phyloP scores from a whole-genome alignment of 1,140 invertebrate species.

The Acromyrmex echinatior region DNA sequence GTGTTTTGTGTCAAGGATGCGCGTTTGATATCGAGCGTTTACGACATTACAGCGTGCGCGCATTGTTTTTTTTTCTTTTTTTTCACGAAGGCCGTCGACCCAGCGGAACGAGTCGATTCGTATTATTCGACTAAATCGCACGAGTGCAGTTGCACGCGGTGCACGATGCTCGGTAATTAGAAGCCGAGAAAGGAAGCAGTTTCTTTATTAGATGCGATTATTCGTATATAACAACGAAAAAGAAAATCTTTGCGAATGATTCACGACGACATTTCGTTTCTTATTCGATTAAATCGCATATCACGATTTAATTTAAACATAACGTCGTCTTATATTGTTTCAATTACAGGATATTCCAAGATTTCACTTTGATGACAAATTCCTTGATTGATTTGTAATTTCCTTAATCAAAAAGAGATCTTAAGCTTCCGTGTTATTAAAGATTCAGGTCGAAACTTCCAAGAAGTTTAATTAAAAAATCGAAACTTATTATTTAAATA shows the following conservation, averaged over 20 bases:
- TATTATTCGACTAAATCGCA: constrained; percentile 66
- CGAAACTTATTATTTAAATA: background rate
- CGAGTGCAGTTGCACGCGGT: constrained; percentile 60
- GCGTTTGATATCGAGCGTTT: constrained; percentile 24
- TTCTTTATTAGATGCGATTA: constrained; percentile 21
- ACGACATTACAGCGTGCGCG: constrained; percentile 27
- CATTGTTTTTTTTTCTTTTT: constrained; percentile 42
- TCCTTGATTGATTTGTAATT: background rate
- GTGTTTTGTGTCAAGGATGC: constrained; percentile 71
- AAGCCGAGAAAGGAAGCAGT: constrained; percentile 62
- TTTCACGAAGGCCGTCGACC: constrained; percentile 67
- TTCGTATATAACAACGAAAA: constrained; percentile 21
- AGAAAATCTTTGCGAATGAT: constrained; percentile 25
- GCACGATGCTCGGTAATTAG: constrained; percentile 65
- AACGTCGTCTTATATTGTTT: background rate
- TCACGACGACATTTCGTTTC: background rate
- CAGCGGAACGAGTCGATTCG: constrained; percentile 70
- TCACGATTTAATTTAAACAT: background rate
- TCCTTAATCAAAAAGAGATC: background rate
- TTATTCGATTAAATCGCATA: constrained; percentile 8
- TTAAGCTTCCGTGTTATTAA: background rate
- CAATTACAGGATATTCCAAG: background rate
- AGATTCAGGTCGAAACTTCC: background rate
- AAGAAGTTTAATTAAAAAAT: background rate
- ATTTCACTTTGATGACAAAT: constrained; percentile 4